Conservation (phyloP, 1,140 invertebrate species). For the Intoshia linei region DNA sequence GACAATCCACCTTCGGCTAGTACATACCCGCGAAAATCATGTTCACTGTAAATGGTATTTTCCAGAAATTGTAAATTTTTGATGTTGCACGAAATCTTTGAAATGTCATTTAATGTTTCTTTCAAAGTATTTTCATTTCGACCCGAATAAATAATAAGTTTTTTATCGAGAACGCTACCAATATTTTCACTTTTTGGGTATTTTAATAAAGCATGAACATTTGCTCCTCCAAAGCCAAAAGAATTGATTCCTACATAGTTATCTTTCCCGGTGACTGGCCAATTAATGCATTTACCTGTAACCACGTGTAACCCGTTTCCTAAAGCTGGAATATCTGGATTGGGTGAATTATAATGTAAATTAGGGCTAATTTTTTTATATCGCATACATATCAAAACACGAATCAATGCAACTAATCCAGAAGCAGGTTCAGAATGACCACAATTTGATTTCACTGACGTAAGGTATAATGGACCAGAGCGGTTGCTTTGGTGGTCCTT, state of each 20-base stretch:
- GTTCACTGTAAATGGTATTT: too few relatives aligned
- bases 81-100: too few relatives aligned
- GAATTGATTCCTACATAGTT: constrained; percentile 57
- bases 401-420: constrained; percentile 26
- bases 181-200: too few relatives aligned
- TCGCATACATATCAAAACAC: constrained; percentile 52
- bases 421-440: constrained; percentile 77
- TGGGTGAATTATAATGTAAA: constrained; percentile 51
- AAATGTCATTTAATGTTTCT: too few relatives aligned
- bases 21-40: too few relatives aligned
- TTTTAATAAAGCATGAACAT: constrained; percentile 53
- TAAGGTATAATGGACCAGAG: constrained; percentile 43
- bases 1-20: not conserved
- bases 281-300: constrained; percentile 7
- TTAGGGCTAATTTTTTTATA: constrained; percentile 48
- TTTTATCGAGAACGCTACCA: too few relatives aligned
- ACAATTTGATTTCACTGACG: constrained; percentile 87
- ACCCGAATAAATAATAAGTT: too few relatives aligned
- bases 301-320: constrained; percentile 46
- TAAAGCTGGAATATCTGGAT: constrained; percentile 52
- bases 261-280: constrained; percentile 35
- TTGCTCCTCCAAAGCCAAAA: constrained; percentile 84
- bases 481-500: constrained; percentile 26
- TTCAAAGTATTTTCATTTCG: too few relatives aligned
- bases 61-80: too few relatives aligned